These are phyloP conservation scores for Hedychridium roseum DNA, from an alignment of 2,888 invertebrate genomes.

Conservation along the genomic window DNA sequence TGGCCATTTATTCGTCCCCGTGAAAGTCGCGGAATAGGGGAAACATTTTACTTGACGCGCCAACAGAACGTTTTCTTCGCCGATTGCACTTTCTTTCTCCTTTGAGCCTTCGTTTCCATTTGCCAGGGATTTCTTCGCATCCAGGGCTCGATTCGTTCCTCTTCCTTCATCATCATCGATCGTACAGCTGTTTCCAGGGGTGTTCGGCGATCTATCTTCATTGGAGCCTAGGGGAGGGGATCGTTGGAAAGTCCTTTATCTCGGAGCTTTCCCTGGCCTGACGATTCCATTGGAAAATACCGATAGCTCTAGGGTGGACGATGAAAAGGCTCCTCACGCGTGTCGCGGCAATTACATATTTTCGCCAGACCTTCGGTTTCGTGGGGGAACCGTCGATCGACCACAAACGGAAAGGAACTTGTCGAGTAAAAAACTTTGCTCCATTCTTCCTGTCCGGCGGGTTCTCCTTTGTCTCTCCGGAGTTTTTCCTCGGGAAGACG, in stretches of 20 bases:
- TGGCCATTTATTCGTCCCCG: no score
- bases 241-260: constrained; percentile 40
- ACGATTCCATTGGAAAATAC: no score
- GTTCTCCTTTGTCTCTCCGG: background rate
- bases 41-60: no score
- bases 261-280: constrained; percentile 28
- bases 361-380: constrained; percentile 14
- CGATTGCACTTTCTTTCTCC: constrained; percentile 3
- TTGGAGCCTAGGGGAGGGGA: constrained; percentile 38
- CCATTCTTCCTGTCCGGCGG: background rate
- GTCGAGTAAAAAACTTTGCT: background rate
- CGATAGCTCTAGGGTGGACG: no score
- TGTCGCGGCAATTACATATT: no score
- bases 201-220: constrained; percentile 49
- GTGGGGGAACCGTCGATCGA: constrained; percentile 15
- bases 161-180: constrained; percentile 5
- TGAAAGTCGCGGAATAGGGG: no score
- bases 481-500: constrained; percentile 1
- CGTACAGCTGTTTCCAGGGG: constrained; percentile 33
- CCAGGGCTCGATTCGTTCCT: background rate
- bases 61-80: no score
- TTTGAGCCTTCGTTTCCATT: background rate
- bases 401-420: constrained; percentile 14
- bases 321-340: no score
- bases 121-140: background rate